Percentiles rank a stretch among this genome's conserved stretches.
These are phyloP conservation scores for Ochropleura leucogaster DNA, from an alignment of 2,888 invertebrate species.

Conservation along the genomic window DNA sequence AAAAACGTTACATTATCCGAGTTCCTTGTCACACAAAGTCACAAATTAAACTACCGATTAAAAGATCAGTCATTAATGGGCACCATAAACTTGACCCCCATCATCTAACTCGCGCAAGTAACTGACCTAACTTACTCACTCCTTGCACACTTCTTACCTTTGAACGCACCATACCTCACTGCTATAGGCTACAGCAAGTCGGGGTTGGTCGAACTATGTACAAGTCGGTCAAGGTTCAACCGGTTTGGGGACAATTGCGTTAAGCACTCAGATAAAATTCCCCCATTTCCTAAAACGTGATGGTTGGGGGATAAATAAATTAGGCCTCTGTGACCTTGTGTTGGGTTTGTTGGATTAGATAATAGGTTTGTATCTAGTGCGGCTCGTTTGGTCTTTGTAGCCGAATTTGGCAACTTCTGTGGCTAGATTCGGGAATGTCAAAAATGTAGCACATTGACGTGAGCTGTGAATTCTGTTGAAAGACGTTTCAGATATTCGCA, in stretches of 20 bases:
- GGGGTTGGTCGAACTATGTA: slow-evolving; percentile 56
- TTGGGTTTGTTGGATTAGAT: slow-evolving; percentile 8
- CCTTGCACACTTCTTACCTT: slow-evolving; percentile 18
- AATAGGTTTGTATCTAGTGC: no score
- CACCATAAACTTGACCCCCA: neutral
- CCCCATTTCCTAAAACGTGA: slow-evolving; percentile 36
- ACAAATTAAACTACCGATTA: neutral
- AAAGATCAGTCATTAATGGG: neutral
- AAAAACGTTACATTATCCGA: neutral
- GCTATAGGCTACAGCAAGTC: slow-evolving; percentile 13
- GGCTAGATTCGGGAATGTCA: neutral
- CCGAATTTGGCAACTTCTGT: neutral
- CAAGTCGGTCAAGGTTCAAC: slow-evolving; percentile 59
- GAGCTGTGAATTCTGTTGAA: neutral
- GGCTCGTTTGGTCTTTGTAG: neutral
- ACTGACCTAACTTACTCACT: slow-evolving; percentile 15
- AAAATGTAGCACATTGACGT: neutral
- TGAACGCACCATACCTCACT: slow-evolving; percentile 43
- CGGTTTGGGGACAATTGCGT: slow-evolving; percentile 54
- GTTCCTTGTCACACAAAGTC: neutral
- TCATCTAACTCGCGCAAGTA: slow-evolving; percentile 11
- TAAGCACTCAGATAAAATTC: slow-evolving; percentile 53
- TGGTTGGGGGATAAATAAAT: slow-evolving; percentile 43
- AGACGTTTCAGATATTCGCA: neutral
- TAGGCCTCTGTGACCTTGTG: slow-evolving; percentile 31